Base-by-base conservation (phyloP, 2,797 vertebrate genomes). In the Paguma larvata region DNA sequence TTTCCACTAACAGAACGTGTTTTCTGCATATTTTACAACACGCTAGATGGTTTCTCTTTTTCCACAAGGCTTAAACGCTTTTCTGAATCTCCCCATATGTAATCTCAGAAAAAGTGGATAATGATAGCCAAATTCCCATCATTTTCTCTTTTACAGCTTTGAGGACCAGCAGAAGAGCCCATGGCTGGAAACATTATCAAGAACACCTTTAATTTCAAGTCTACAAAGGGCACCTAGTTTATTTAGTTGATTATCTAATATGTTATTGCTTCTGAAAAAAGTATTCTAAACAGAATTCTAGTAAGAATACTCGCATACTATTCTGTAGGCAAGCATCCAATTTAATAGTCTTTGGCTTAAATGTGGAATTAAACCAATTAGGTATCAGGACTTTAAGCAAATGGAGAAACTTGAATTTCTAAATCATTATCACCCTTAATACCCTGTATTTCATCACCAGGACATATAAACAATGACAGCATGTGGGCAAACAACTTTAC, bases 361-460 rank as follows among this genome's bases (percentile, higher is more conserved):
- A 85, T 59, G 67, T 84, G 83, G 41, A 87, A 95, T 68, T 96
- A 94, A 96, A 80, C 59, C 84, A 96, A 96, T 97, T 97, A 96
- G 16, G 30, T 84, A 89, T 38, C 73, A 86, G 70, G 38, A 25
- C 89, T 88, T 90, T 95, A 82, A 80, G 46, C 27, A 73, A 86
- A 89, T 53, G 46, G 12, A 95, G 78, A 91, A 94, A 80, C 85
- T 8, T 77, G 83, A 92, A 92, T 89, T 85, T 85, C 95, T 46
- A 89, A 32, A n/a, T 89, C 95, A 96, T 96, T 95, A 96, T 44
- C 62, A 79, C 19, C 44, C 30, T 91, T 67, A 73, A 16, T 70
- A 80, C 8, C 30, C 30, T 89, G 12, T 46, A 91, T 83, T 91
- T 96, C 44, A 94, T 96, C 80, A 84, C 16, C 86, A 38, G n/a